Evolutionary conservation across 2,113 vertebrate genomes (phyloP), one percentile per base, ranked within the genome.

Genomic region (Zingel zingel): DNA sequence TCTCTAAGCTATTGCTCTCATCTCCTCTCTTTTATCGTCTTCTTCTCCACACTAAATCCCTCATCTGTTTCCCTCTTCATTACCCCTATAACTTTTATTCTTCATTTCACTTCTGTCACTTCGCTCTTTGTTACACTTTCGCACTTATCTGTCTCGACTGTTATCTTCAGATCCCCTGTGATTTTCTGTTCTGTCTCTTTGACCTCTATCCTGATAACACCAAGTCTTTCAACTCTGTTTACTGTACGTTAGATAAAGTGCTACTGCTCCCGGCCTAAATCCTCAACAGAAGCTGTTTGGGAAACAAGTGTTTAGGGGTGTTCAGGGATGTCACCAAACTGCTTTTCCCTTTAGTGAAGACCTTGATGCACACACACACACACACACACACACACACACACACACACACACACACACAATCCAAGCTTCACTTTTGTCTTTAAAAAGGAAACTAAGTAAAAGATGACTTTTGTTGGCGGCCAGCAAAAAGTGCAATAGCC

Each of bases 311-410:
- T 81, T 74, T 70, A 62, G 3, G 11, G 27, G 59, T 33, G 6
- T 67, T 74, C 45, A 25, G 13, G 45, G 61, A 19, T 9, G 3
- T 61, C 30, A 39, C 54, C 23, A 47, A 47, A 83, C 74, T 78
- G 45, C 80, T 82, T 77, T 77, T 61, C 67, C 30, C 45, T 66
- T 63, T 21, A 70, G 27, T 73, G 47, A 11, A 33, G 10, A 11
- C 33, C 56, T 59, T 39, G 8, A 64, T 61, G 53, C 43, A 6
- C 39, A 19, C 10, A 45, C 30, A 58, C 57, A 61, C 23, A 47
- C 68, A 70, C 21, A 25, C n/a, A 47, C 63, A 47, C 43, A 48
- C 43, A 66, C 43, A 47, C 63, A 51, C 45, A 30, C 45, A 68
- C 65, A 67, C 47, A 67, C 48, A 25, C 53, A 47, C 39, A 33